phyloP scores from a whole-genome alignment of 2,888 invertebrate genomes.

The Philereme transversata region DNA sequence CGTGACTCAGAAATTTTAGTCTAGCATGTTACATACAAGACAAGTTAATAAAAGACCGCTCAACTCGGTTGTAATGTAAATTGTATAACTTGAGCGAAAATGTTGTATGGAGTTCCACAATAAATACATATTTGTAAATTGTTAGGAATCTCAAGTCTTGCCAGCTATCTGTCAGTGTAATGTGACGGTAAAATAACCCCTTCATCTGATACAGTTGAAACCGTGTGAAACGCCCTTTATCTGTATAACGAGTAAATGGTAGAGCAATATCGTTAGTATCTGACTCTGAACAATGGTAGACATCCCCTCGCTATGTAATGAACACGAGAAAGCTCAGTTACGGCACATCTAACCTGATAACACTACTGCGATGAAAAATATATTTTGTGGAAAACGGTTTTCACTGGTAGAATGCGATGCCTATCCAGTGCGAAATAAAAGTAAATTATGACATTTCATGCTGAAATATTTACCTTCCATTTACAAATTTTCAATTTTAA shows the following conservation, averaged over 20 bases:
- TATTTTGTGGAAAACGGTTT: slow-evolving; percentile 40
- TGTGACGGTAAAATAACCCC: slow-evolving; percentile 52
- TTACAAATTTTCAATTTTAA: slow-evolving; percentile 20
- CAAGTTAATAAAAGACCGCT: slow-evolving; percentile 33
- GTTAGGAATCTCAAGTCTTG: slow-evolving; percentile 25
- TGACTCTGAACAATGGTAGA: slow-evolving; percentile 61
- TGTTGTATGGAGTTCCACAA: slow-evolving; percentile 26
- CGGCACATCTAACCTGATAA: slow-evolving; percentile 38
- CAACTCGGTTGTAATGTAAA: slow-evolving; percentile 13
- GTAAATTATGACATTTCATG: slow-evolving; percentile 20
- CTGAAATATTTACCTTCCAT: slow-evolving; percentile 24
- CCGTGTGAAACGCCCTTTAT: slow-evolving; percentile 62
- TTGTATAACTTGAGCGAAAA: slow-evolving; percentile 32
- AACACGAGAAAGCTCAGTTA: slow-evolving; percentile 54
- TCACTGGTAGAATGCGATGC: slow-evolving; percentile 30
- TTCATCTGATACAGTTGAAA: slow-evolving; percentile 53
- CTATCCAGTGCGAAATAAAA: slow-evolving; percentile 22
- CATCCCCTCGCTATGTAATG: slow-evolving; percentile 60
- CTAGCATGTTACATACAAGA: slow-evolving; percentile 22
- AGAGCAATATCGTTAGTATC: slow-evolving; percentile 67
- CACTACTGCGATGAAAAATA: slow-evolving; percentile 31
- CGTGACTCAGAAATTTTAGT: slow-evolving; percentile 33
- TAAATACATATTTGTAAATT: slow-evolving; percentile 22
- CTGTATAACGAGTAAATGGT: slow-evolving; percentile 60
- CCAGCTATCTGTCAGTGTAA: slow-evolving; percentile 34